Conservation (phyloP, 2,113 vertebrate species). For the Rhabdomys dilectus region DNA sequence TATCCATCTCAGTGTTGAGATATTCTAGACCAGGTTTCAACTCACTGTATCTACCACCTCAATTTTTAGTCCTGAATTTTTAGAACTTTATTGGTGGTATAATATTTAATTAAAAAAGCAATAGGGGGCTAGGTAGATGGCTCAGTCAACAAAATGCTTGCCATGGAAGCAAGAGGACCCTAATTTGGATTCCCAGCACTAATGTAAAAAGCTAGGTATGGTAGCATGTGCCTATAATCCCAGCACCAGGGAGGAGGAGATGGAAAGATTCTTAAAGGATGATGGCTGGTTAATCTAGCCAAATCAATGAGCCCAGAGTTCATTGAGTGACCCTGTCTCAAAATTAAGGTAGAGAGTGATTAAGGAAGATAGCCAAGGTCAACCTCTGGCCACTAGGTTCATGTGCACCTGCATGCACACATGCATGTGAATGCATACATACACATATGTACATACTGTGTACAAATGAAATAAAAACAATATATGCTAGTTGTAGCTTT, state of each 20-base stretch:
- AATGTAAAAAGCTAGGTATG: not conserved
- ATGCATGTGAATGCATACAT: not conserved
- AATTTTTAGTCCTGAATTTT: conserved; percentile 27
- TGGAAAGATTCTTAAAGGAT: not conserved
- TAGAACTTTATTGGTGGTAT: conserved; percentile 23
- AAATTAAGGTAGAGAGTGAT: not conserved
- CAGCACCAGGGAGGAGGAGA: not conserved
- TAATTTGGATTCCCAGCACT: not conserved
- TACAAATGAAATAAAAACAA: conserved; percentile 27
- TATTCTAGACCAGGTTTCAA: conserved; percentile 28
- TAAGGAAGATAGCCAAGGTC: not conserved
- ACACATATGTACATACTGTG: not conserved
- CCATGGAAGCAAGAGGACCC: not conserved
- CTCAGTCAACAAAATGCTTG: not conserved
- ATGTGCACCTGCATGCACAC: not conserved
- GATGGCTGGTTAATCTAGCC: not conserved
- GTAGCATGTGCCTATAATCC: not conserved
- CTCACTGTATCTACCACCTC: conserved; percentile 1
- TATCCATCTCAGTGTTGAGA: conserved; percentile 43
- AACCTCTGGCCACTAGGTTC: not conserved
- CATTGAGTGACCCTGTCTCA: not conserved
- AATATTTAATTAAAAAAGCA: not conserved
- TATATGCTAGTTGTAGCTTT: not conserved
- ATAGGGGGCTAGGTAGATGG: not conserved
- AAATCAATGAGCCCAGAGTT: not conserved